A percentile compares a stretch with the other conserved stretches of the same genome.
Conservation (phyloP, 1,140 invertebrate species). For the Bactericera cockerelli region DNA sequence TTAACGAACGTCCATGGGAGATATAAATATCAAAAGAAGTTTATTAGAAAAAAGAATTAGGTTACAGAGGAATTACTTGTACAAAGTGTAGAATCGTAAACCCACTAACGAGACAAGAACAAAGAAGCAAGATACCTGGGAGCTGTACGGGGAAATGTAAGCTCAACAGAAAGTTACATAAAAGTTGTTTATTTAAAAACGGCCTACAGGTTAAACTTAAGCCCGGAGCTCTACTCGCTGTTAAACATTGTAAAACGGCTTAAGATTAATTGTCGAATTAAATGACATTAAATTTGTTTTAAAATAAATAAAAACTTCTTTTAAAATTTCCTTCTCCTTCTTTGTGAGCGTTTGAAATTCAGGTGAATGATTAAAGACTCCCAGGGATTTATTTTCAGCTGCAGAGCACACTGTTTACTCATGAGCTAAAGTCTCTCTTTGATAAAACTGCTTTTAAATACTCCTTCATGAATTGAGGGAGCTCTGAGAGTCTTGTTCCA, state of each 20-base stretch:
- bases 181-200: slow-evolving; percentile 7
- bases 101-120: background rate
- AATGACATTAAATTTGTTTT: background rate
- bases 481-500: too few relatives aligned
- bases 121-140: background rate
- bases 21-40: background rate
- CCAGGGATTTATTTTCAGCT: too few relatives aligned
- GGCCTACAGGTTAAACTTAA: slow-evolving; percentile 5
- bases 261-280: slow-evolving; percentile 8
- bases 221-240: background rate
- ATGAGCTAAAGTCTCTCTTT: too few relatives aligned
- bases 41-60: too few relatives aligned
- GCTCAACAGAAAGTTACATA: slow-evolving; percentile 7
- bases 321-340: too few relatives aligned
- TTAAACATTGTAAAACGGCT: slow-evolving; percentile 2
- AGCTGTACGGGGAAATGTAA: background rate
- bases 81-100: too few relatives aligned
- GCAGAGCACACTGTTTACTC: too few relatives aligned
- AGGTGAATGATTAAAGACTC: too few relatives aligned
- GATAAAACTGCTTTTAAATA: too few relatives aligned
- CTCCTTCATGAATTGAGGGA: too few relatives aligned
- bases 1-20: background rate
- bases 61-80: too few relatives aligned
- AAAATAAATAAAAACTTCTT: slow-evolving; percentile 5
- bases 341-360: too few relatives aligned